Conservation (phyloP, 2,797 vertebrate species). For the Taeniopygia guttata region DNA sequence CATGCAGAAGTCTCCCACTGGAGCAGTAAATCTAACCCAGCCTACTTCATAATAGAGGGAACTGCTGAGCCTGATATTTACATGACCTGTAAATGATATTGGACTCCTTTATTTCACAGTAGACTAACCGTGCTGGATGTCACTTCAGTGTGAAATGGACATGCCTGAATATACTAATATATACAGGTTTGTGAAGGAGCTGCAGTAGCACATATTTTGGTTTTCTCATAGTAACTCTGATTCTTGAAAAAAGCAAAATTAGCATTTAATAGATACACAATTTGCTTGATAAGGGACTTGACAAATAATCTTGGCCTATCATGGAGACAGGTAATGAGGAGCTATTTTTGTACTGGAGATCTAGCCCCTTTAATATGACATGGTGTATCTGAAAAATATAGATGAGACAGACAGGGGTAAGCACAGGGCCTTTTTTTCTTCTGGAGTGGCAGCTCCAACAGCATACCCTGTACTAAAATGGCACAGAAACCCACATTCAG, state of each 20-base stretch:
- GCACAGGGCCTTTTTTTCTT: neutral
- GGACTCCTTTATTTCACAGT: constrained; percentile 42
- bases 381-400: neutral
- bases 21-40: constrained; percentile 17
- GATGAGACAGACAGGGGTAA: neutral
- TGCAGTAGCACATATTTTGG: neutral
- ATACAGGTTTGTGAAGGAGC: neutral
- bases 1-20: neutral
- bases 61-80: constrained; percentile 35
- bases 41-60: neutral
- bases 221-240: neutral
- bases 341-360: neutral
- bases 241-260: neutral
- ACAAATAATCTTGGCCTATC: neutral
- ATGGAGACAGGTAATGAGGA: neutral
- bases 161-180: rapidly evolving
- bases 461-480: neutral
- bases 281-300: neutral
- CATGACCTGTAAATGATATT: constrained; percentile 33
- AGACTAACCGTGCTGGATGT: constrained; percentile 20
- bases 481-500: neutral
- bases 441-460: neutral
- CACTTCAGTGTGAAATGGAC: neutral
- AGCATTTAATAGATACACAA: neutral
- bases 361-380: neutral